These are phyloP conservation scores for Druceiella hillmani DNA, from an alignment of 2,888 invertebrate species.

Conservation along the genomic window DNA sequence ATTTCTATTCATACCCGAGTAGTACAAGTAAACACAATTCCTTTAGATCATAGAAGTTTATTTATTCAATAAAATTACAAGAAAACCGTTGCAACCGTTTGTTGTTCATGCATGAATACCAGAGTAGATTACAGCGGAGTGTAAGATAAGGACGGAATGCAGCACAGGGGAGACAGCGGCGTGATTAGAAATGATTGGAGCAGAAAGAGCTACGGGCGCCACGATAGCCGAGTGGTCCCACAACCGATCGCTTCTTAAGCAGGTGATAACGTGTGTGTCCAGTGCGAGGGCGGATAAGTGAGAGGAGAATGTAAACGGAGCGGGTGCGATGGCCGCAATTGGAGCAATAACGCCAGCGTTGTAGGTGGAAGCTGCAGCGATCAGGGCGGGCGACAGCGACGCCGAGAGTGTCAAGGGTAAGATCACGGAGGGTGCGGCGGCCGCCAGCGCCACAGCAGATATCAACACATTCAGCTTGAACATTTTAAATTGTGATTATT, in stretches of 20 bases:
- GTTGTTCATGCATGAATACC: too few species aligned
- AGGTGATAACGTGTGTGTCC: too few species aligned
- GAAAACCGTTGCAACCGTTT: too few species aligned
- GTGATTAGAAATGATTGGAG: slow-evolving; percentile 18
- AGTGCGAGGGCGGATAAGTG: slow-evolving; percentile 28
- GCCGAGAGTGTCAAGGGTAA: slow-evolving; percentile 24
- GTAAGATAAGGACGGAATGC: slow-evolving; percentile 17
- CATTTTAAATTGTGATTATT: slow-evolving; percentile 46
- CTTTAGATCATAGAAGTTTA: too few species aligned
- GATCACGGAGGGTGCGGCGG: slow-evolving; percentile 38
- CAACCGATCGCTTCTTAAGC: slow-evolving; percentile 31
- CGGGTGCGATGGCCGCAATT: slow-evolving; percentile 37
- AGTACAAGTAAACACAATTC: too few species aligned
- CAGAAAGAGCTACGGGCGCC: slow-evolving; percentile 23
- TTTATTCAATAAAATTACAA: too few species aligned
- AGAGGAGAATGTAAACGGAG: slow-evolving; percentile 32
- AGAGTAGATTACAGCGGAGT: slow-evolving; percentile 19
- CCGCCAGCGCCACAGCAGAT: slow-evolving; percentile 52
- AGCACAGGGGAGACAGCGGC: too few species aligned
- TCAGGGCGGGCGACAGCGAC: slow-evolving; percentile 16
- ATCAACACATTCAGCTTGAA: slow-evolving; percentile 54
- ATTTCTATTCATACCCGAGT: too few species aligned
- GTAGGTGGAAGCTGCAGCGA: slow-evolving; percentile 28
- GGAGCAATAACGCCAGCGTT: slow-evolving; percentile 31
- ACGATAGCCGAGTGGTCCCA: slow-evolving; percentile 17